phyloP scores from a whole-genome alignment of 1,140 invertebrate genomes.

The Mercenaria mercenaria region DNA sequence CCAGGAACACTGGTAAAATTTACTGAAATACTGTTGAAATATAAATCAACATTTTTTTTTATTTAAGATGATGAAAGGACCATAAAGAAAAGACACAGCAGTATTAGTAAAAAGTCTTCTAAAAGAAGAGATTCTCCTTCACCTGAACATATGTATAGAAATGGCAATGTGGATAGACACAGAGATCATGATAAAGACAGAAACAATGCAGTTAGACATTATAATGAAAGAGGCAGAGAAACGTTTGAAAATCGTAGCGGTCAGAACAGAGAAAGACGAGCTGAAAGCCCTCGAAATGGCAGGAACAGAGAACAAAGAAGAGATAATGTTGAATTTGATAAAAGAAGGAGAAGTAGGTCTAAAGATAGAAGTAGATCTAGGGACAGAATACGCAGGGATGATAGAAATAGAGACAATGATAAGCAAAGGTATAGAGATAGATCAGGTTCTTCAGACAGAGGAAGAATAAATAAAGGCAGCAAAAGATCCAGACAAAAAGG shows the following conservation, averaged over 20 bases:
- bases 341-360: background rate
- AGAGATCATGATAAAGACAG: background rate
- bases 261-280: background rate
- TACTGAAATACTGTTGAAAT: too few species aligned
- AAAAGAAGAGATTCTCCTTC: background rate
- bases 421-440: background rate
- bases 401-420: constrained; percentile 4
- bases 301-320: background rate
- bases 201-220: background rate
- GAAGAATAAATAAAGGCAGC: background rate
- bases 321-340: background rate
- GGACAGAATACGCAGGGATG: too few species aligned
- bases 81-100: background rate
- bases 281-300: background rate
- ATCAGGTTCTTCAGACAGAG: background rate
- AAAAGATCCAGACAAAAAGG: constrained; percentile 33
- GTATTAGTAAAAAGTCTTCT: background rate
- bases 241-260: background rate
- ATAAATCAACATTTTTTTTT: too few species aligned
- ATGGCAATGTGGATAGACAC: background rate
- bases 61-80: background rate
- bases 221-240: background rate
- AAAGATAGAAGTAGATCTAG: background rate
- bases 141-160: background rate
- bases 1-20: too few species aligned